phyloP scores from a whole-genome alignment of 1,140 invertebrate genomes.

The Solenopsis fugax region DNA sequence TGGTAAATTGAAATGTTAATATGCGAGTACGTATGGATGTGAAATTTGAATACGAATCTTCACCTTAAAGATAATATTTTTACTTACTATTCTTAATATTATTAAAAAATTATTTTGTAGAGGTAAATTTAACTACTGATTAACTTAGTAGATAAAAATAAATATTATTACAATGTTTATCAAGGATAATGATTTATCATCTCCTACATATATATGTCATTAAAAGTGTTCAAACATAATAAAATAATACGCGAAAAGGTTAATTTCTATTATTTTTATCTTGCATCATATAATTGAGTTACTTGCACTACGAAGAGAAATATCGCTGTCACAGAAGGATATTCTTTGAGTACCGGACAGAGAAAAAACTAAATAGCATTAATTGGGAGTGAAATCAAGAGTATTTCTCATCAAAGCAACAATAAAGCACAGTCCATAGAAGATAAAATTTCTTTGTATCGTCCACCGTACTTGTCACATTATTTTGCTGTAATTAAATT shows the following conservation, averaged over 20 bases:
- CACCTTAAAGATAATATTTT: not conserved
- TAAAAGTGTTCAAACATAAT: not conserved
- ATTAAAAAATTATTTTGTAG: not conserved
- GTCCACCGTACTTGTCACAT: not conserved
- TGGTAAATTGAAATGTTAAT: not conserved
- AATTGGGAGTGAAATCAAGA: not conserved
- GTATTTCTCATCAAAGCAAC: not conserved
- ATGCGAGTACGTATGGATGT: not conserved
- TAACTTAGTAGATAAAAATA: not conserved
- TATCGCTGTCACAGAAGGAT: not conserved
- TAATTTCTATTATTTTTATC: slow-evolving; percentile 18
- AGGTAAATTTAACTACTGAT: not conserved
- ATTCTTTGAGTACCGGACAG: not conserved
- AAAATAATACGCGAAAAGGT: not conserved
- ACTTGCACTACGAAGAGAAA: not conserved
- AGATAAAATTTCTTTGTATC: not conserved
- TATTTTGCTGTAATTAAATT: slow-evolving; percentile 13
- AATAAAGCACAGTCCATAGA: not conserved
- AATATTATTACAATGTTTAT: not conserved
- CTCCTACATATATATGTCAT: not conserved
- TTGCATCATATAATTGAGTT: not conserved
- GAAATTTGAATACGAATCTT: not conserved
- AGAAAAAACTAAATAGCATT: not conserved
- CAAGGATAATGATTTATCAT: too few relatives aligned
- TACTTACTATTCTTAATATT: not conserved